Conservation (phyloP, 2,888 invertebrate species). For the Linnaemya tessellans region DNA sequence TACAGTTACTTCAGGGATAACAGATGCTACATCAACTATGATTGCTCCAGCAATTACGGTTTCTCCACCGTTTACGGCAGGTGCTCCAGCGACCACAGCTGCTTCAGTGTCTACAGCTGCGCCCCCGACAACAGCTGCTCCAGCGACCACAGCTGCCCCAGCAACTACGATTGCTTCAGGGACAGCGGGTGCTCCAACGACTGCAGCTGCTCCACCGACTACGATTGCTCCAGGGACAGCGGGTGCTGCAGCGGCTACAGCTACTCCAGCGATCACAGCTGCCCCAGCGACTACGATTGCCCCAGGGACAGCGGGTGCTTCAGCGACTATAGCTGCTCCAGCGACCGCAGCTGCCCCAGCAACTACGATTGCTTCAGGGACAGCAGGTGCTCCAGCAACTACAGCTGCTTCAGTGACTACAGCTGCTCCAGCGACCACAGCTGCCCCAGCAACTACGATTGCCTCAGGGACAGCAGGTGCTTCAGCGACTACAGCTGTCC, state of each 20-base stretch:
- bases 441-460: not conserved
- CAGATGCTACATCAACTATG: too few species aligned
- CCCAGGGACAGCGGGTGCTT: not conserved
- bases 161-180: too few species aligned
- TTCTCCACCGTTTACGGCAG: too few species aligned
- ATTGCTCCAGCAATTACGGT: too few species aligned
- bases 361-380: too few species aligned
- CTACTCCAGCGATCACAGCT: too few species aligned
- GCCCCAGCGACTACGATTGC: not conserved
- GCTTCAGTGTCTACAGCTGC: too few species aligned
- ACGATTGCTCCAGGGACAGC: not conserved
- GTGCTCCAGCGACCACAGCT: too few species aligned
- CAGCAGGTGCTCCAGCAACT: not conserved
- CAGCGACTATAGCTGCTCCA: not conserved
- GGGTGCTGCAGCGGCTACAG: not conserved
- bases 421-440: not conserved
- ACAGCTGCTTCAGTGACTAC: not conserved
- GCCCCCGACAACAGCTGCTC: not conserved
- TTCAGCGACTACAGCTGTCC: not conserved
- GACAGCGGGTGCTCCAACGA: not conserved
- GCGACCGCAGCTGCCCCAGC: not conserved
- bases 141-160: too few species aligned
- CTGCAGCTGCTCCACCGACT: not conserved
- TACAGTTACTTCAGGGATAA: too few species aligned
- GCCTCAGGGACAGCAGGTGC: not conserved